Base-by-base conservation (phyloP, 2,113 vertebrate genomes). In the Hippocampus zosterae region DNA sequence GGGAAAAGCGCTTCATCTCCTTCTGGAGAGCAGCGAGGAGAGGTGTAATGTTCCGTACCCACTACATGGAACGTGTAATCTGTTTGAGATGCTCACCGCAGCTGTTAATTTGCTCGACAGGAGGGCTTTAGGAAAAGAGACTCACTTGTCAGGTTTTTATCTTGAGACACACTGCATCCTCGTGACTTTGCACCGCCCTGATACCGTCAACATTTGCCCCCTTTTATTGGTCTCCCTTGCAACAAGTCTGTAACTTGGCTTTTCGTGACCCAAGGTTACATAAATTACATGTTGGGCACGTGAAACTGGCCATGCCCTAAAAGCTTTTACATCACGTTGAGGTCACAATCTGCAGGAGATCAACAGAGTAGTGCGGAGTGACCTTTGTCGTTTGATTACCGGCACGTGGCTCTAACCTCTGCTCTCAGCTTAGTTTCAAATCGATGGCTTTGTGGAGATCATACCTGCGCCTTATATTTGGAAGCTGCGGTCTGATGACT, bases 41-140 rank as follows among this genome's bases (percentile, higher is more conserved):
- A 56, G 15, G 61, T 29, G 50, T 29, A 70, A 67, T 52, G 55
- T 71, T 70, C 69, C 23, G 42, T 63, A 59, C 63, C 66, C 53
- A 52, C 72, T 71, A 41, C 3, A n/a, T 69, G 69, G 72, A 62
- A 74, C 23, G 19, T 63, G 65, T 50, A 56, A 19, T 50, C 67
- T 82, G 69, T 67, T 66, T 74, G 70, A 83, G 73, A 81, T 55
- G 64, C 74, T 78, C 71, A 74, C 57, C 72, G 71, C 69, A 62
- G 53, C 70, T 84, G 72, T 68, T 76, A 52, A 79, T 83, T 75
- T 78, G 60, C 76, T 71, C 55, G 8, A 19, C 9, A 19, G 12
- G 42, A 69, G 18, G 23, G 74, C 52, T 53, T 73, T 71, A 62
- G 79, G 71, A 75, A 60, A 73, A 70, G 44, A 64, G 74, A 69